Evolutionary conservation across 37 sponge, comb jelly and placozoan species (phyloP).

Genomic region (Beroe ovata): DNA sequence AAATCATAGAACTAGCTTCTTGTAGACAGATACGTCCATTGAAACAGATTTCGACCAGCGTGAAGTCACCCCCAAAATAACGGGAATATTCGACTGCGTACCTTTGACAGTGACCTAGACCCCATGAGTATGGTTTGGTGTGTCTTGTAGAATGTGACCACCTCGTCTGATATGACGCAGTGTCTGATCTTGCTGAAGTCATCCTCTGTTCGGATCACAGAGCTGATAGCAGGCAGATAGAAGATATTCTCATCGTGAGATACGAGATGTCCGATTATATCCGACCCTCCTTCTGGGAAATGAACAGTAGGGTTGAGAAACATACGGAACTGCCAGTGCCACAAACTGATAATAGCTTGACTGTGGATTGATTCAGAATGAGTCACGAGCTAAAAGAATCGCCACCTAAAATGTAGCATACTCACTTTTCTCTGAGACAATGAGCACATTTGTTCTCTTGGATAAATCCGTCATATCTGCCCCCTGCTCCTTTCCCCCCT

Average conservation of each 20-base stretch:
- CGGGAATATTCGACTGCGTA: too few relatives aligned
- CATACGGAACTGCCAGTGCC: too few relatives aligned
- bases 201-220: not conserved
- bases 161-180: conserved; percentile 10
- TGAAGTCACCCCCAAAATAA: too few relatives aligned
- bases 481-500: not conserved
- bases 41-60: too few relatives aligned
- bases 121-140: not conserved
- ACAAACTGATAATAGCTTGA: too few relatives aligned
- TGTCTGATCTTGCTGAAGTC: conserved; percentile 29
- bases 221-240: conserved; percentile 24
- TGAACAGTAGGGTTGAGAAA: too few relatives aligned
- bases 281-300: conserved; percentile 1
- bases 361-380: too few relatives aligned
- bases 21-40: too few relatives aligned
- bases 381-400: too few relatives aligned
- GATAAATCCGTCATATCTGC: not conserved
- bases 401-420: too few relatives aligned
- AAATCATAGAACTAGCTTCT: too few relatives aligned
- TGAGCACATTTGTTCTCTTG: not conserved
- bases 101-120: conserved; percentile 26
- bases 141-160: conserved; percentile 17
- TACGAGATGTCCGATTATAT: not conserved
- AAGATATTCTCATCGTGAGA: conserved; percentile 22
- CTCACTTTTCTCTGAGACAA: conserved; percentile 52